These are phyloP conservation scores for Caenorhabditis macrosperma DNA, from an alignment of 2,888 invertebrate genomes.

Conservation along the genomic window DNA sequence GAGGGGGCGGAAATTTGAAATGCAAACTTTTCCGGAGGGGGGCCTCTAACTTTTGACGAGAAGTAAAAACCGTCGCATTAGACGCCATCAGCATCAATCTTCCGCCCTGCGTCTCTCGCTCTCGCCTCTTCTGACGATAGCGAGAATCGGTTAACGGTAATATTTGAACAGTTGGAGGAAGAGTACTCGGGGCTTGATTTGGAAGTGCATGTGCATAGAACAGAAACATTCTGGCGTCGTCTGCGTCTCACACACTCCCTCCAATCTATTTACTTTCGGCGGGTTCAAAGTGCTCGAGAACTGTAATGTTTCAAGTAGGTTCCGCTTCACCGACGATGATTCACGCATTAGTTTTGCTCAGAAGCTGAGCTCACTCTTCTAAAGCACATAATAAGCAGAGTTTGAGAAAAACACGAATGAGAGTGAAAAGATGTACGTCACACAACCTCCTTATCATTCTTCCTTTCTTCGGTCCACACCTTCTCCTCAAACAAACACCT, in stretches of 20 bases:
- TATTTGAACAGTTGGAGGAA: conserved; percentile 41
- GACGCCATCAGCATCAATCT: conserved; percentile 1
- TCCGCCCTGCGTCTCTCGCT: background rate
- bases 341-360: background rate
- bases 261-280: conserved; percentile 8
- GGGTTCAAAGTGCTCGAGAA: conserved; percentile 44
- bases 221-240: conserved; percentile 28
- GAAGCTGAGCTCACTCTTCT: background rate
- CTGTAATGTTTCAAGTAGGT: conserved; percentile 40
- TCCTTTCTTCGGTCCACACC: conserved; percentile 6
- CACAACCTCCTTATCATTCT: conserved; percentile 29
- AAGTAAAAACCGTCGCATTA: background rate
- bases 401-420: too few species aligned
- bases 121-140: background rate
- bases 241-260: background rate
- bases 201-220: conserved; percentile 34
- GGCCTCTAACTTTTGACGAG: conserved; percentile 5
- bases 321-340: background rate
- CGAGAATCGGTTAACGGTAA: conserved; percentile 27
- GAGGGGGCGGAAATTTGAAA: conserved; percentile 13
- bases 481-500: conserved; percentile 41
- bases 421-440: background rate
- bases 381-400: too few species aligned
- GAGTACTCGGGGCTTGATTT: background rate
- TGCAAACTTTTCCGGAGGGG: conserved; percentile 51